Conservation (phyloP, 2,888 invertebrate genomes). For the Cosmia pyralina region DNA sequence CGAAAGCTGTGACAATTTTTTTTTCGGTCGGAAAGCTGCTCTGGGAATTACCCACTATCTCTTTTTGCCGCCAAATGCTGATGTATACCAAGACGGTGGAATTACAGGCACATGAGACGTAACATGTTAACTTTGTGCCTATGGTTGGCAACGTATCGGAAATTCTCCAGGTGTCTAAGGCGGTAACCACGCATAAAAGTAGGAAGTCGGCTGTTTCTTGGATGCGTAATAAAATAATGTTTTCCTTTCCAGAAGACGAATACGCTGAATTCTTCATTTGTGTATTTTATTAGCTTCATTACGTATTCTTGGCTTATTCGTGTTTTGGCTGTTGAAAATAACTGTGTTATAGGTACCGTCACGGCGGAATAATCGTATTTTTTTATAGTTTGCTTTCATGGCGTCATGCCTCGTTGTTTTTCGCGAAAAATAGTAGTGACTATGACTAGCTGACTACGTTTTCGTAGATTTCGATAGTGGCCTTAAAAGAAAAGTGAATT, state of each 20-base stretch:
- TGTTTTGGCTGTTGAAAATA: conserved; percentile 62
- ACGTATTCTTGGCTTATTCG: conserved; percentile 57
- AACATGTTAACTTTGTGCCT: conserved; percentile 3
- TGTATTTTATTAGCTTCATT: conserved; percentile 53
- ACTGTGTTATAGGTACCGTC: conserved; percentile 57
- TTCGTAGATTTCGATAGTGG: conserved; percentile 73
- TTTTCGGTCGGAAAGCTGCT: not conserved
- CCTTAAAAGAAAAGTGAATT: conserved; percentile 83
- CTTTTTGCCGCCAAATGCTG: not conserved
- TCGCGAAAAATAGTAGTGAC: conserved; percentile 73
- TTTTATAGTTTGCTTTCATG: conserved; percentile 61
- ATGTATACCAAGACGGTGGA: not conserved
- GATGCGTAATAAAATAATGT: not conserved
- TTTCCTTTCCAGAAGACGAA: conserved; percentile 22
- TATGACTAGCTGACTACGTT: conserved; percentile 76
- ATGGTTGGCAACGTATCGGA: not conserved
- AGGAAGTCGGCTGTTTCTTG: not conserved
- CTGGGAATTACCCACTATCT: not conserved
- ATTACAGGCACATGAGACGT: not conserved
- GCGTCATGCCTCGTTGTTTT: conserved; percentile 72
- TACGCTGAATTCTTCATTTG: conserved; percentile 40
- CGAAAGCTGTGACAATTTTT: not conserved
- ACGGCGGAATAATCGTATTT: conserved; percentile 62
- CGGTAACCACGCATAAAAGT: not conserved
- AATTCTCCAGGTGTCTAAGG: not conserved